Evolutionary conservation across 2,888 invertebrate genomes (phyloP), one percentile per base, ranked within the genome.

Genomic region (Diogma glabrata): DNA sequence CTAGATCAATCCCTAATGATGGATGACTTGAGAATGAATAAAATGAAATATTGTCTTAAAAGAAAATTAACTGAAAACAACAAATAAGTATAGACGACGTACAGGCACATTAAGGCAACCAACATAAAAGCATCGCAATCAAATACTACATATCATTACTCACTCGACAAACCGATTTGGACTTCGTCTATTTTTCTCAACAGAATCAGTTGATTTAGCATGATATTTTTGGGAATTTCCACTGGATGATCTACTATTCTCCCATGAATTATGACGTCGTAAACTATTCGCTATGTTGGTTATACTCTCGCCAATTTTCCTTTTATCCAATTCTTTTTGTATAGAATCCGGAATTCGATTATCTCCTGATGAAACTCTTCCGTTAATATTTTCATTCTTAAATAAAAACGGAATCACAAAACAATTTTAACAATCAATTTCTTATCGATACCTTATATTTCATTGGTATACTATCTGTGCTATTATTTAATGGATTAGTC

Each of bases 251-350:
- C 51, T 33, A 26, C 45, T 55, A 9, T 22, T 26, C 12, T 51
- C 50, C 49, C 49, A 51, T n/a, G 53, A 49, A 49, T 47, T 53
- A 17, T 55, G 51, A n/a, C 53, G 33, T 20, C 51, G 47, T 10
- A 57, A 51, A 19, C 33, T 51, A 33, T 55, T 54, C 36, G 57
- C 57, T 33, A 57, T 52, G 17, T 49, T 54, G 6, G 50, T 45
- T 17, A 57, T 55, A 50, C 55, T 57, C 22, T 53, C 56, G 26
- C 79, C 79, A 56, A 83, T 82, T 49, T 77, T 71, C 47, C 78
- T 65, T 60, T 77, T 78, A 57, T 82, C 79, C 53, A 83, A 69
- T 63, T 82, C 79, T 59, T 77, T 79, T 59, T 78, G 76, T 16
- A 82, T 77, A 12, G 81, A 76, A 54, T 82, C 77, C 0, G 83